Conservation (phyloP, 2,797 vertebrate genomes). For the Pseudotriccus pelzelni region DNA sequence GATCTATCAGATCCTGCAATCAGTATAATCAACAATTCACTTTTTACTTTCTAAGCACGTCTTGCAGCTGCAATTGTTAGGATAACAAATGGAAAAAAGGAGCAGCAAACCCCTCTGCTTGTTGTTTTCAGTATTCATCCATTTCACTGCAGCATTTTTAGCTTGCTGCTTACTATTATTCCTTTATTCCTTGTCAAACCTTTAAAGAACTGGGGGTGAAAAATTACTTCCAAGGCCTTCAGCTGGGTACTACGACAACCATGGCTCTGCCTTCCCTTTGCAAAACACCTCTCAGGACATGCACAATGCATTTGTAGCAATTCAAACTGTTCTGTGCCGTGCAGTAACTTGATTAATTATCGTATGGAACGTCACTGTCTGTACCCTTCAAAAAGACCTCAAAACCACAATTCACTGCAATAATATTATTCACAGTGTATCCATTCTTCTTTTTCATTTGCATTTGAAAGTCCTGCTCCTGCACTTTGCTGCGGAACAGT, state of each 20-base stretch:
- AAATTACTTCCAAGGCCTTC: constrained; percentile 20
- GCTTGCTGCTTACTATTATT: constrained; percentile 8
- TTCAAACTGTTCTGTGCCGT: background rate
- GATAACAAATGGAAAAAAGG: background rate
- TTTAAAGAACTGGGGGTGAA: constrained; percentile 21
- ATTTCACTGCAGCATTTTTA: constrained; percentile 1
- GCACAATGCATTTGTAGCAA: background rate
- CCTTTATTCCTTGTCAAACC: background rate
- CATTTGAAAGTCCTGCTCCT: constrained; percentile 33
- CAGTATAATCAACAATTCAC: background rate
- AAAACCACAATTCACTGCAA: background rate
- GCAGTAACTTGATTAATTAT: constrained; percentile 16
- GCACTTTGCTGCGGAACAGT: background rate
- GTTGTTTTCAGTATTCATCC: background rate
- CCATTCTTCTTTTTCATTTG: constrained; percentile 34
- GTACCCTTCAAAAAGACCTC: background rate
- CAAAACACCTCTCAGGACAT: constrained; percentile 23
- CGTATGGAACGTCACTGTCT: background rate
- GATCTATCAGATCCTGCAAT: background rate
- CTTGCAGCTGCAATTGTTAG: background rate
- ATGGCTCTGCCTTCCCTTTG: background rate
- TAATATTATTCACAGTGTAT: background rate
- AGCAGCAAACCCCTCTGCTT: background rate
- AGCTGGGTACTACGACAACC: background rate
- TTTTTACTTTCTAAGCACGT: background rate